Conservation (phyloP, 2,797 vertebrate genomes). For the Channallabes apus region DNA sequence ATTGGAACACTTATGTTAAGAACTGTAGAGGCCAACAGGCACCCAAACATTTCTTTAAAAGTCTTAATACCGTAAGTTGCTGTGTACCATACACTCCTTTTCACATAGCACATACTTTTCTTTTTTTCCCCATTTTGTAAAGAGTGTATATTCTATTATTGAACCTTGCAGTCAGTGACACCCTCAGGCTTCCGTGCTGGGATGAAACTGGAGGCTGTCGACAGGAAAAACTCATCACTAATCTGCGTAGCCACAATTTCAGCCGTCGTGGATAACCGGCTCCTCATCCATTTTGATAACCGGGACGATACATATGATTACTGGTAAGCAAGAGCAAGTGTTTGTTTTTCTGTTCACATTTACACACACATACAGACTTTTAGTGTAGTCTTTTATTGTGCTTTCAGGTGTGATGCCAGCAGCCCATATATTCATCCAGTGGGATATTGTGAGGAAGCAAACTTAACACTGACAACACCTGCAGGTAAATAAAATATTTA, state of each 20-base stretch:
- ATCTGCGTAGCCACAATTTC: slow-evolving; percentile 79
- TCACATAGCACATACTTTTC: neutral
- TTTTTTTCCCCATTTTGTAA: neutral
- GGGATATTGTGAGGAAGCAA: slow-evolving; percentile 83
- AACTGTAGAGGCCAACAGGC: slow-evolving; percentile 80
- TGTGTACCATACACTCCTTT: neutral
- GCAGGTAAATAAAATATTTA: slow-evolving; percentile 75
- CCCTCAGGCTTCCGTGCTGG: slow-evolving; percentile 80
- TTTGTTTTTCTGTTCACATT: neutral
- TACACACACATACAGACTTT: neutral
- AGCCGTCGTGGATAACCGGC: slow-evolving; percentile 78
- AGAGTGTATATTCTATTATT: neutral
- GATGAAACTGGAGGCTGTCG: slow-evolving; percentile 81
- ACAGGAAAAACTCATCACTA: slow-evolving; percentile 77
- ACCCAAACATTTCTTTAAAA: slow-evolving; percentile 82
- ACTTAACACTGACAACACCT: slow-evolving; percentile 82
- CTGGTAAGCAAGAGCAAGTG: slow-evolving; percentile 65
- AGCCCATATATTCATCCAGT: slow-evolving; percentile 83
- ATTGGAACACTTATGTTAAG: slow-evolving; percentile 81
- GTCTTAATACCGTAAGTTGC: slow-evolving; percentile 77
- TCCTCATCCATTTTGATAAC: slow-evolving; percentile 83
- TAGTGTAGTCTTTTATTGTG: neutral
- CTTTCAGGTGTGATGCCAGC: slow-evolving; percentile 78
- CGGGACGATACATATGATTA: slow-evolving; percentile 83
- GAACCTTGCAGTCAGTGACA: slow-evolving; percentile 72